These are phyloP conservation scores for Sander lucioperca DNA, from an alignment of 2,113 vertebrate genomes.

Conservation along the genomic window DNA sequence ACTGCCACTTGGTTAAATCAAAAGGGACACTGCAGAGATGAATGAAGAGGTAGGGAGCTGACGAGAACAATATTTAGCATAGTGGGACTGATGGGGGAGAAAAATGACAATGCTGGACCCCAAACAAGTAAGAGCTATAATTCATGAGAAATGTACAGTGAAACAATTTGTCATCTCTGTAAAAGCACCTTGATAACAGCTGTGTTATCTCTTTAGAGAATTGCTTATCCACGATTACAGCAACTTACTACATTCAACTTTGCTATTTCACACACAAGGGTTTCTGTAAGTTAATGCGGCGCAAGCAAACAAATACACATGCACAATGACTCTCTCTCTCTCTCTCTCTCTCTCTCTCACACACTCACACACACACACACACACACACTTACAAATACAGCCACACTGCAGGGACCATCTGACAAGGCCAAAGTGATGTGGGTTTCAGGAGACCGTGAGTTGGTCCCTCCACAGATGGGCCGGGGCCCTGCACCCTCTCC, in stretches of 20 bases:
- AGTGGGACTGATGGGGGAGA: constrained; percentile 38
- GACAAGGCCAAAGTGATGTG: constrained; percentile 81
- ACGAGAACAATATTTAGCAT: constrained; percentile 47
- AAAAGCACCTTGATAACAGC: constrained; percentile 74
- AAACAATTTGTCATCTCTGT: constrained; percentile 69
- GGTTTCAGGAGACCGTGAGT: constrained; percentile 78
- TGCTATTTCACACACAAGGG: constrained; percentile 53
- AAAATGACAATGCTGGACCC: constrained; percentile 43
- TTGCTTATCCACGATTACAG: constrained; percentile 65
- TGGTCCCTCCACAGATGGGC: constrained; percentile 81
- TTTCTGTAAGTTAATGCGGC: constrained; percentile 71
- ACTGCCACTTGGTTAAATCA: constrained; percentile 29
- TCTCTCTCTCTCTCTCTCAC: neutral
- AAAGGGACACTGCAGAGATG: constrained; percentile 35
- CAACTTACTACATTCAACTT: constrained; percentile 57
- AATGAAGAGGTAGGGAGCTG: constrained; percentile 48
- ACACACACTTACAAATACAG: constrained; percentile 14
- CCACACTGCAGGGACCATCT: constrained; percentile 76
- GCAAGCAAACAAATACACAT: constrained; percentile 54
- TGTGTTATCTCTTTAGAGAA: constrained; percentile 68
- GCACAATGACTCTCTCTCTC: constrained; percentile 18
- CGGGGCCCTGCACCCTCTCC: constrained; percentile 79
- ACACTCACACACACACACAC: neutral
- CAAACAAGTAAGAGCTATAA: constrained; percentile 50
- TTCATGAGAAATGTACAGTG: constrained; percentile 59